These are phyloP conservation scores for Drosophila lutescens DNA, from an alignment of 2,888 invertebrate species.

Conservation along the genomic window DNA sequence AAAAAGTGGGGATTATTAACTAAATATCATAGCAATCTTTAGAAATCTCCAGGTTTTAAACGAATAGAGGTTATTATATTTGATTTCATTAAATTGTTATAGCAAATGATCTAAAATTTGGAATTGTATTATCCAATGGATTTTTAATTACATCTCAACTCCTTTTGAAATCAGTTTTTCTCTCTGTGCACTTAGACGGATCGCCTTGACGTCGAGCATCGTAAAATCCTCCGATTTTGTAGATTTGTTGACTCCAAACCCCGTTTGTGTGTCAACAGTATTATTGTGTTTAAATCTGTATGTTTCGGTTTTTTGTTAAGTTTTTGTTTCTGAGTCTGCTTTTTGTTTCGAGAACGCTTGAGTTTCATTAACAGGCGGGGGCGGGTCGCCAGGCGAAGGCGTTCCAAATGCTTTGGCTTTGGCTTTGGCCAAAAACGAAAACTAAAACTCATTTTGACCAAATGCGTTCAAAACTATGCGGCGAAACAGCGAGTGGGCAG, in stretches of 20 bases:
- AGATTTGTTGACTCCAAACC: slow-evolving; percentile 29
- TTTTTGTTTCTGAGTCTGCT: slow-evolving; percentile 15
- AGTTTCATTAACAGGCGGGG: slow-evolving; percentile 47
- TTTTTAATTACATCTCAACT: no score
- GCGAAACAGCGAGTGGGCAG: slow-evolving; percentile 44
- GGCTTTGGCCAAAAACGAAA: slow-evolving; percentile 57
- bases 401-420: slow-evolving; percentile 54
- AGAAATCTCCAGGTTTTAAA: no score
- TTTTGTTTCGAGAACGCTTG: slow-evolving; percentile 55
- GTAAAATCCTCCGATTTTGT: slow-evolving; percentile 59
- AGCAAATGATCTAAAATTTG: no score
- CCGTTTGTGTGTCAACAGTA: slow-evolving; percentile 43
- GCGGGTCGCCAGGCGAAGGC: slow-evolving; percentile 40
- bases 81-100: background rate
- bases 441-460: slow-evolving; percentile 75
- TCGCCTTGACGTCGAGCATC: slow-evolving; percentile 60
- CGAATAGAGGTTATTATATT: no score
- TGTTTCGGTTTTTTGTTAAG: slow-evolving; percentile 6
- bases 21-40: no score
- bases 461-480: slow-evolving; percentile 61
- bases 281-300: slow-evolving; percentile 30
- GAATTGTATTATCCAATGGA: no score
- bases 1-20: background rate
- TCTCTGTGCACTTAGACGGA: slow-evolving; percentile 18
- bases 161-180: background rate